Percentiles rank a stretch among this genome's conserved stretches.
Conservation (phyloP, 2,113 vertebrate species). For the Perognathus longimembris region DNA sequence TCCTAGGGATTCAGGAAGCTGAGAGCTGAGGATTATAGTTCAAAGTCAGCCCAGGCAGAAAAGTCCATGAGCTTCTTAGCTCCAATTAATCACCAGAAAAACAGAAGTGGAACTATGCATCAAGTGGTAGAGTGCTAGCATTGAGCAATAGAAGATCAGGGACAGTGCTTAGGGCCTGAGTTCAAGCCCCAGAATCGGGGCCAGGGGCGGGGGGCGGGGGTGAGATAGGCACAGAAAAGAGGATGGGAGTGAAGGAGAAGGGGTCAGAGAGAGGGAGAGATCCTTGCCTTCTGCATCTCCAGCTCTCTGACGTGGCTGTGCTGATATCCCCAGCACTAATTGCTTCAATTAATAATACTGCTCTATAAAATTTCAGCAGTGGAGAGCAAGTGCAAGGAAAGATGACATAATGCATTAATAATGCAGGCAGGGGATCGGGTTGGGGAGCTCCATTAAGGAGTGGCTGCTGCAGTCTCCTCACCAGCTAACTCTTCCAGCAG, state of each 20-base stretch:
- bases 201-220: background rate
- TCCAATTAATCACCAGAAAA: no score
- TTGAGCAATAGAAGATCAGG: no score
- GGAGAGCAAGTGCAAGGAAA: slow-evolving; percentile 69
- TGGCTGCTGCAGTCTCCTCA: background rate
- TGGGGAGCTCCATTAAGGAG: slow-evolving; percentile 59
- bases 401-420: slow-evolving; percentile 72
- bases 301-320: slow-evolving; percentile 28
- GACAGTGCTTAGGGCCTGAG: no score
- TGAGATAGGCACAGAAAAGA: background rate
- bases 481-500: background rate
- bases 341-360: slow-evolving; percentile 76
- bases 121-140: no score
- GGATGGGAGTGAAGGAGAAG: background rate
- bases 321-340: slow-evolving; percentile 61
- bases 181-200: no score
- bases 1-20: no score
- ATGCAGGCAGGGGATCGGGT: slow-evolving; percentile 49
- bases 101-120: no score
- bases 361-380: slow-evolving; percentile 75
- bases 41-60: no score
- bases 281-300: background rate
- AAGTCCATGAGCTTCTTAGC: no score
- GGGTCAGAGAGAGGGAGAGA: slow-evolving; percentile 31
- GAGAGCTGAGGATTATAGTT: no score